A percentile compares a stretch with the other conserved stretches of the same genome.
phyloP scores from a whole-genome alignment of 64 coral and sea anemone genomes.

The Catalaphyllia jardinei region DNA sequence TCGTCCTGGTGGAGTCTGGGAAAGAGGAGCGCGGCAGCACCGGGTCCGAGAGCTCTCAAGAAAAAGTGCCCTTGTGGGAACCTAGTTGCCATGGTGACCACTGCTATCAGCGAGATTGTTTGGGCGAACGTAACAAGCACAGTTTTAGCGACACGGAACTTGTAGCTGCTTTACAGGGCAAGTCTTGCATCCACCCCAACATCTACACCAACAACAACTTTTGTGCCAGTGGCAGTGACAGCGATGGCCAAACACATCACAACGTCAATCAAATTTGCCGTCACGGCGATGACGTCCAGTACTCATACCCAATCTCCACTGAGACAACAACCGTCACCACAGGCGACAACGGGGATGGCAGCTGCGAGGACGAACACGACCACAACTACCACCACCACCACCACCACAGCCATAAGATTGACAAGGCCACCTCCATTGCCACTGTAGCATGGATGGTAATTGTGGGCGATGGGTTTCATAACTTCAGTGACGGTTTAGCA shows the following conservation, averaged over 20 bases:
- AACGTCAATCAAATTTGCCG: background rate
- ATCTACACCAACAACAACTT: background rate
- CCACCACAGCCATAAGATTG: conserved; percentile 63
- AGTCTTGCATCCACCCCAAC: conserved; percentile 17
- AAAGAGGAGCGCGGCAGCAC: conserved; percentile 23
- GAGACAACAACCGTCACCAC: background rate
- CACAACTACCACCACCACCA: conserved; percentile 45
- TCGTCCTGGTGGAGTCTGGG: conserved; percentile 7
- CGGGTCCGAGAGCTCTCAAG: background rate
- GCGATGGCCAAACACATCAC: background rate
- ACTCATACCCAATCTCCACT: background rate
- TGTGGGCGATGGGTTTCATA: conserved; percentile 98
- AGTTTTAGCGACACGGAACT: conserved; percentile 53
- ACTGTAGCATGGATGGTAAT: conserved; percentile 99
- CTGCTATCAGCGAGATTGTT: background rate
- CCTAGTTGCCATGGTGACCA: background rate
- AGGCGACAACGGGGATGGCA: background rate
- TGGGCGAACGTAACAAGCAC: background rate
- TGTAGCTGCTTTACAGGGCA: background rate
- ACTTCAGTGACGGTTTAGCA: conserved; percentile 91
- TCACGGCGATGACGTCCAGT: background rate
- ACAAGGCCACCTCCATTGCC: conserved; percentile 70
- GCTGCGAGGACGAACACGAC: background rate
- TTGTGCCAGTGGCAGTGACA: background rate
- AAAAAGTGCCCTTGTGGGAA: conserved; percentile 7